Evolutionary conservation across 2,113 vertebrate genomes (phyloP).

Genomic region (Catharus minimus): DNA sequence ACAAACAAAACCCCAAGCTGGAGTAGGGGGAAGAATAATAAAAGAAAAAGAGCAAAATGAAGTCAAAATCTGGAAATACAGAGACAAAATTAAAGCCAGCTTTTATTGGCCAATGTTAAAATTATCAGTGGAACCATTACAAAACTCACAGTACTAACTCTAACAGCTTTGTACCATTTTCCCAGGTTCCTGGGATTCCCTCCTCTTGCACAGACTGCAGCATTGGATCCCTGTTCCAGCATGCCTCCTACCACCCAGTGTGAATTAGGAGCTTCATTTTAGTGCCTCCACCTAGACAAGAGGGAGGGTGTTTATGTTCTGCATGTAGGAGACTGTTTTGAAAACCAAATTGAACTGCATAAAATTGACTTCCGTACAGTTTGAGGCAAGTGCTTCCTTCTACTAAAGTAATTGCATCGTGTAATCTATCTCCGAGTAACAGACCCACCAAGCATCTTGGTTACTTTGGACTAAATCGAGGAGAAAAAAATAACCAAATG

Average conservation of each 20-base stretch:
- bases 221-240: not conserved
- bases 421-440: not conserved
- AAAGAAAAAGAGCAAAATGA: conserved; percentile 31
- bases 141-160: conserved; percentile 1
- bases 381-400: conserved; percentile 28
- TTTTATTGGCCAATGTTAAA: conserved; percentile 35
- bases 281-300: not conserved
- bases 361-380: not conserved
- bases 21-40: not conserved
- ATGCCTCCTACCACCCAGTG: not conserved
- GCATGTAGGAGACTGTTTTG: not conserved
- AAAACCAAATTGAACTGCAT: conserved; percentile 41
- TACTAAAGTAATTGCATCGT: not conserved
- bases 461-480: not conserved
- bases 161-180: conserved; percentile 46
- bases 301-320: not conserved
- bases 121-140: conserved; percentile 12
- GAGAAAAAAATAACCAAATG: not conserved
- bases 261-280: conserved; percentile 54
- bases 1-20: not conserved
- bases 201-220: not conserved
- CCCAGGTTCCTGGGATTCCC: not conserved
- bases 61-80: conserved; percentile 29
- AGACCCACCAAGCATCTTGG: not conserved
- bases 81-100: conserved; percentile 28